Evolutionary conservation across 2,113 vertebrate species (phyloP).

Genomic region (Prunella himalayana): DNA sequence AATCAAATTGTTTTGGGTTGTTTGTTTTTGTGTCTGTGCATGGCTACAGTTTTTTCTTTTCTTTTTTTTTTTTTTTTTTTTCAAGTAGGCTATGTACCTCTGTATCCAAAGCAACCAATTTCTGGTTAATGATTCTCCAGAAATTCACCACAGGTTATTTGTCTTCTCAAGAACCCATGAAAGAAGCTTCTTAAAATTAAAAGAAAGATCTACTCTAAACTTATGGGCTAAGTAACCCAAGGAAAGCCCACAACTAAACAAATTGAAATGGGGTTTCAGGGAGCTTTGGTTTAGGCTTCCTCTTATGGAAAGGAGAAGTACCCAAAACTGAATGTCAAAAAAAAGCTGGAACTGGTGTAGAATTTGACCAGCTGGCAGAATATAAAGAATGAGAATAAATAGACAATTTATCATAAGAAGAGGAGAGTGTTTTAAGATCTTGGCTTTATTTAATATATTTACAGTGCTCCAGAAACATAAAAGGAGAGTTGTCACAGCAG

Average conservation of each 20-base stretch:
- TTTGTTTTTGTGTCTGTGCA: not conserved
- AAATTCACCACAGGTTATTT: conserved; percentile 56
- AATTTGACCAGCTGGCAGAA: not conserved
- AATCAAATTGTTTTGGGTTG: not conserved
- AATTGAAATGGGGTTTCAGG: not conserved
- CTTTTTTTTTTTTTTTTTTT: not conserved
- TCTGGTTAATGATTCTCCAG: conserved; percentile 64
- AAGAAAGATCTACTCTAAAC: not conserved
- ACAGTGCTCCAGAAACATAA: not conserved
- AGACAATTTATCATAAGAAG: not conserved
- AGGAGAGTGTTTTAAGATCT: not conserved
- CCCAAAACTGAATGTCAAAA: not conserved
- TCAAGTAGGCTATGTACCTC: conserved; percentile 34
- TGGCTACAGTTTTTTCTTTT: not conserved
- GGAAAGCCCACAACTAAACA: not conserved
- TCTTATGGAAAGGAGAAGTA: not conserved
- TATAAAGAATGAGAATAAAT: not conserved
- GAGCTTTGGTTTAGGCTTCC: not conserved
- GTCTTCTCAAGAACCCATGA: conserved; percentile 34
- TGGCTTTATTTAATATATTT: not conserved
- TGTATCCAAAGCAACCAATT: conserved; percentile 69
- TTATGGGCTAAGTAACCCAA: not conserved
- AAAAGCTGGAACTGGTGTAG: not conserved
- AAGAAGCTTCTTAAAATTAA: conserved; percentile 39
- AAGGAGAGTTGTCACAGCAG: not conserved